phyloP scores from a whole-genome alignment of 2,888 invertebrate genomes.

The Cosmia pyralina region DNA sequence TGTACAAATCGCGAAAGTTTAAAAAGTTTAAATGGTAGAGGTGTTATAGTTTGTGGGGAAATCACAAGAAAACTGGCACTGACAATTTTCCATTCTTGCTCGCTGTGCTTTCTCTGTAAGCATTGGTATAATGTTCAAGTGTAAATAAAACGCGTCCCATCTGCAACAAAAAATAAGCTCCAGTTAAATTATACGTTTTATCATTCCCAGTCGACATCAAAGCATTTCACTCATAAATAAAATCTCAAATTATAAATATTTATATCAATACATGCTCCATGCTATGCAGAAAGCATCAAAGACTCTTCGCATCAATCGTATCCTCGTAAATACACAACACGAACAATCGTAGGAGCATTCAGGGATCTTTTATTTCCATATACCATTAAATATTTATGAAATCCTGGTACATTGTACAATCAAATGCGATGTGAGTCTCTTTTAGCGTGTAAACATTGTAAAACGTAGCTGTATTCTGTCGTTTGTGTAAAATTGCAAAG shows the following conservation, averaged over 20 bases:
- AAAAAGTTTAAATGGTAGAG: too few relatives aligned
- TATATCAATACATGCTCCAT: conserved; percentile 17
- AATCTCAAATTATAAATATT: conserved; percentile 52
- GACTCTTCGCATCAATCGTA: conserved; percentile 55
- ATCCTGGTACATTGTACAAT: conserved; percentile 55
- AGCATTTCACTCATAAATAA: conserved; percentile 30
- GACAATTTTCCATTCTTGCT: not conserved
- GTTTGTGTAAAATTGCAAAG: conserved; percentile 34
- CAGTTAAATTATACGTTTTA: conserved; percentile 5
- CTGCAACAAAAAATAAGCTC: not conserved
- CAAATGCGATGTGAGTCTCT: conserved; percentile 50
- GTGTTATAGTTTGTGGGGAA: not conserved
- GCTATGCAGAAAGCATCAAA: conserved; percentile 50
- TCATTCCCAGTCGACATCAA: conserved; percentile 11
- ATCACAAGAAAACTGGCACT: not conserved
- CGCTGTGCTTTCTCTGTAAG: not conserved
- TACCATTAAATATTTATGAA: conserved; percentile 58
- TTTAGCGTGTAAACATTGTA: conserved; percentile 67
- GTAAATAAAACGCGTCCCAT: conserved; percentile 2
- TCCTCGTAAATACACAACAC: conserved; percentile 58
- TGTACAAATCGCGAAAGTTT: too few relatives aligned
- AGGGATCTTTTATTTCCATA: conserved; percentile 58
- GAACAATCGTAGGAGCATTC: conserved; percentile 50
- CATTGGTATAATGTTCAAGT: not conserved
- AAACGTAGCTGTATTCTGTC: conserved; percentile 63